phyloP scores from a whole-genome alignment of 37 sponge, comb jelly and placozoan genomes.

The Ephydatia muelleri region DNA sequence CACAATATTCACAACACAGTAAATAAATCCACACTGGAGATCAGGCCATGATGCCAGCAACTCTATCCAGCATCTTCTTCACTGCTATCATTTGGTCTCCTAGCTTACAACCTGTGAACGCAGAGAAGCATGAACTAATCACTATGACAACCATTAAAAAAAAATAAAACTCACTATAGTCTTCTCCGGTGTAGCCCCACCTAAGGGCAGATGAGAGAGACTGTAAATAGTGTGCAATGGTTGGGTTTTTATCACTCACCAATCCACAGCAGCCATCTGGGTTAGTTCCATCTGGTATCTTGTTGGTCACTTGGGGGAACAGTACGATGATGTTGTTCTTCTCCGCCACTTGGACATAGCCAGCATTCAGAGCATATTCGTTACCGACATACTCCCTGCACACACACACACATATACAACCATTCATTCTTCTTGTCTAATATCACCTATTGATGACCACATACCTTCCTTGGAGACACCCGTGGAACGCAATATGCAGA shows the following conservation, averaged over 20 bases:
- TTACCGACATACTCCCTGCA: slow-evolving; percentile 40
- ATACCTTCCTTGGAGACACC: slow-evolving; percentile 82
- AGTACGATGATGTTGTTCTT: slow-evolving; percentile 72
- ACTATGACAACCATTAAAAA: background rate
- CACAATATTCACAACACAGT: background rate
- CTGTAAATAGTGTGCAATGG: background rate
- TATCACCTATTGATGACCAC: background rate
- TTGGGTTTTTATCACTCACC: slow-evolving; percentile 38
- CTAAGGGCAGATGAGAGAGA: slow-evolving; percentile 7
- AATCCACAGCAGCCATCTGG: slow-evolving; percentile 88
- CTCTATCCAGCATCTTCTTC: slow-evolving; percentile 60
- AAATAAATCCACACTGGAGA: background rate
- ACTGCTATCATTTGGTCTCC: slow-evolving; percentile 77
- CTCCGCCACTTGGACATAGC: slow-evolving; percentile 71
- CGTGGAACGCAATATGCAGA: slow-evolving; percentile 82
- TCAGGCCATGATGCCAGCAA: slow-evolving; percentile 20
- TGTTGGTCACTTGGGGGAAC: slow-evolving; percentile 69
- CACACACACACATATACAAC: background rate
- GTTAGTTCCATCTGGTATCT: slow-evolving; percentile 33
- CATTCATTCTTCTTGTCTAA: background rate
- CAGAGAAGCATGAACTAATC: background rate
- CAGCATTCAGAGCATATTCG: slow-evolving; percentile 60
- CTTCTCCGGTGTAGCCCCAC: slow-evolving; percentile 75
- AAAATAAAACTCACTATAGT: slow-evolving; percentile 44
- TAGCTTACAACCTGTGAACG: slow-evolving; percentile 53